phyloP scores from a whole-genome alignment of 2,888 invertebrate genomes.

The Latheticus oryzae region DNA sequence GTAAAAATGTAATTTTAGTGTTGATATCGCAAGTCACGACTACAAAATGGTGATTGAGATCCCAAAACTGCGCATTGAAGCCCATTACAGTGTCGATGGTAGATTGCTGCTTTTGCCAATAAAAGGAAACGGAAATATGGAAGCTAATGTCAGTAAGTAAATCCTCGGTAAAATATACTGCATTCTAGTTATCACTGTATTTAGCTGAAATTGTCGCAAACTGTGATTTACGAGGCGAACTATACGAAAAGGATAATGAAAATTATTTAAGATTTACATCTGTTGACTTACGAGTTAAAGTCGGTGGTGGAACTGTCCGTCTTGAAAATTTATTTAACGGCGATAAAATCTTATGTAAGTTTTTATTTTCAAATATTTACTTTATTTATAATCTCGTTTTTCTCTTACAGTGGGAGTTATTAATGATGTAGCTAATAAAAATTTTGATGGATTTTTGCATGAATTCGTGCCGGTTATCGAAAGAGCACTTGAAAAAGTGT shows the following conservation, averaged over 20 bases:
- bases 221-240: constrained; percentile 54
- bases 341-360: constrained; percentile 67
- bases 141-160: constrained; percentile 69
- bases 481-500: constrained; percentile 64
- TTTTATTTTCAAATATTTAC: constrained; percentile 6
- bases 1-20: constrained; percentile 53
- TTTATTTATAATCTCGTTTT: constrained; percentile 4
- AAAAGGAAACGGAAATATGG: constrained; percentile 68
- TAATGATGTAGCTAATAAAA: constrained; percentile 70
- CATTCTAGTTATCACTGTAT: constrained; percentile 32
- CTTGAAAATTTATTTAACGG: constrained; percentile 70
- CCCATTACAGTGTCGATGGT: constrained; percentile 68
- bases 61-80: constrained; percentile 67
- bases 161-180: neutral
- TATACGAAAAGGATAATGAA: constrained; percentile 63
- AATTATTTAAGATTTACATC: constrained; percentile 64
- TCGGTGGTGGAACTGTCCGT: constrained; percentile 66
- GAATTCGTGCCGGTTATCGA: constrained; percentile 70
- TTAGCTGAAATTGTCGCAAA: constrained; percentile 59
- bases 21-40: constrained; percentile 60
- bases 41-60: constrained; percentile 63
- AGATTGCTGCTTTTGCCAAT: constrained; percentile 68
- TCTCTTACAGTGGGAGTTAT: constrained; percentile 66
- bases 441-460: constrained; percentile 67
- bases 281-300: constrained; percentile 65